phyloP scores from a whole-genome alignment of 2,797 vertebrate genomes.

The Smutsia temminckii region DNA sequence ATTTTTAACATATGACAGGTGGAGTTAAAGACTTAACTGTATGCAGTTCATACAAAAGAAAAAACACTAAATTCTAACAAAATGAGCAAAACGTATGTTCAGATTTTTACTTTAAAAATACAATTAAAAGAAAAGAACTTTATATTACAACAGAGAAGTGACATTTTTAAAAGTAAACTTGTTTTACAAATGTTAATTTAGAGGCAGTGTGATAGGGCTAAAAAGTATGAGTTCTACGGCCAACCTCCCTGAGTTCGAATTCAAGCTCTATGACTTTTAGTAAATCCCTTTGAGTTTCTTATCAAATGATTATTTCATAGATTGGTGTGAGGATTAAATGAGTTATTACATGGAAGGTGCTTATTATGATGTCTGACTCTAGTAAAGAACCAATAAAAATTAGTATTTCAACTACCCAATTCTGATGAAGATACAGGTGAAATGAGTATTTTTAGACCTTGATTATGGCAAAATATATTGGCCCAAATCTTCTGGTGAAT shows the following conservation, averaged over 20 bases:
- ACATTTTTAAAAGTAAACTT: neutral
- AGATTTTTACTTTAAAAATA: constrained; percentile 44
- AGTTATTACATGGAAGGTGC: neutral
- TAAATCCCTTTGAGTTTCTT: neutral
- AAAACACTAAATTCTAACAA: constrained; percentile 2
- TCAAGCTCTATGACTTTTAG: neutral
- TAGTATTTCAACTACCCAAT: neutral
- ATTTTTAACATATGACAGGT: constrained; percentile 36
- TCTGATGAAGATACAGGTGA: neutral
- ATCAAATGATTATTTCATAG: neutral
- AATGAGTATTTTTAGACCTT: neutral
- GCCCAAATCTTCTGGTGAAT: neutral
- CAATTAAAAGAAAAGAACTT: neutral
- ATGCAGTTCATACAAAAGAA: neutral
- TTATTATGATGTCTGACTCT: neutral
- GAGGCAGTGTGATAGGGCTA: neutral
- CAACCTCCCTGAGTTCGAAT: neutral
- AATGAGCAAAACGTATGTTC: neutral
- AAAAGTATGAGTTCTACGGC: neutral
- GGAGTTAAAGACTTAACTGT: neutral
- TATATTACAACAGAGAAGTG: neutral
- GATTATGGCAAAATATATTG: neutral
- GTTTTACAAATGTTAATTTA: neutral
- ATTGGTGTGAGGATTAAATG: neutral
- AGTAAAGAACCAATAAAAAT: neutral